Conservation (phyloP, 2,888 invertebrate genomes). For the Trissonchulus latispiculum region DNA sequence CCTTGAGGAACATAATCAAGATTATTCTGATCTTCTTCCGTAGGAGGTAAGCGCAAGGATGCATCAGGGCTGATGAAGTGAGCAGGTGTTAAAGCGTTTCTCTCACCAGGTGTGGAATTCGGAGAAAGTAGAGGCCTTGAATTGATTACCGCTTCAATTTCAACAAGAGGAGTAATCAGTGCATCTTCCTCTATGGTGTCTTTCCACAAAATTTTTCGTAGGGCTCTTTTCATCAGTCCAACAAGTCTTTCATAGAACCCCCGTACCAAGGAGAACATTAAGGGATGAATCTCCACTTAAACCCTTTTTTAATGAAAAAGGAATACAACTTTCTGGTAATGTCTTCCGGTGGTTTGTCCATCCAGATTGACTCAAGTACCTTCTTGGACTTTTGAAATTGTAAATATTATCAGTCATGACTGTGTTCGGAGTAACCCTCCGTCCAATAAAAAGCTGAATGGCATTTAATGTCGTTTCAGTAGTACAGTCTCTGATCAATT, state of each 20-base stretch:
- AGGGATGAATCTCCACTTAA: conserved; percentile 44
- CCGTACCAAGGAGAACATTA: conserved; percentile 47
- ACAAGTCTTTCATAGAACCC: conserved; percentile 47
- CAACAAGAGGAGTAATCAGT: neutral
- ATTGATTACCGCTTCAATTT: neutral
- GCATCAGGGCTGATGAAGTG: neutral
- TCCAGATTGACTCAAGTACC: conserved; percentile 32
- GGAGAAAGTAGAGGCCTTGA: neutral
- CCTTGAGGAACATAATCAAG: neutral
- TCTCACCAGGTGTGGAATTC: neutral
- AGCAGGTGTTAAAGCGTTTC: neutral
- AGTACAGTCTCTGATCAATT: conserved; percentile 37
- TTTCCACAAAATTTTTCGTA: neutral
- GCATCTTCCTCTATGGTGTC: neutral
- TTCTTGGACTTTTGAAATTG: conserved; percentile 44
- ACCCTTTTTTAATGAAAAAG: conserved; percentile 22
- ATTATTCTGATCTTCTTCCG: neutral
- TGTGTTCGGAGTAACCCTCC: conserved; percentile 37
- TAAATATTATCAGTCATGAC: conserved; percentile 45
- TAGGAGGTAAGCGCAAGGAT: neutral
- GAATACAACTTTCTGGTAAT: conserved; percentile 6
- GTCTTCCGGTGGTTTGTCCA: neutral
- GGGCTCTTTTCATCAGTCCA: conserved; percentile 39
- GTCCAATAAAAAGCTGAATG: conserved; percentile 39
- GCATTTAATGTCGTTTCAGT: conserved; percentile 37